phyloP scores from a whole-genome alignment of 1,140 invertebrate species.

The Zaprionus vittiger region DNA sequence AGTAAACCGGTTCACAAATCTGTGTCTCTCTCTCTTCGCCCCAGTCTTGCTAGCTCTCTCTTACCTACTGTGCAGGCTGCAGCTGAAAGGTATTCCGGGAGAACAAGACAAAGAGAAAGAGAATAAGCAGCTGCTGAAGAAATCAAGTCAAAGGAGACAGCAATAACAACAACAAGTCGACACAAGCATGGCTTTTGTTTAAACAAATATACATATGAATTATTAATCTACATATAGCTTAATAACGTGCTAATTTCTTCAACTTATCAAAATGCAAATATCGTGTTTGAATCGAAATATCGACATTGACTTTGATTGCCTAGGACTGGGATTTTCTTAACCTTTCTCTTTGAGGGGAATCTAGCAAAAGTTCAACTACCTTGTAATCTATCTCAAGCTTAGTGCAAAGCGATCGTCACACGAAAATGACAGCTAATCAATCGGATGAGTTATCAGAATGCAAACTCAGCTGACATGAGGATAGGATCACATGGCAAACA shows the following conservation, averaged over 20 bases:
- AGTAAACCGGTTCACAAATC: slow-evolving; percentile 64
- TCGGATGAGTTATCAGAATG: slow-evolving; percentile 13
- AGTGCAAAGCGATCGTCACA: neutral
- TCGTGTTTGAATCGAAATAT: neutral
- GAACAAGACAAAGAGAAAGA: slow-evolving; percentile 3
- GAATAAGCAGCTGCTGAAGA: slow-evolving; percentile 44
- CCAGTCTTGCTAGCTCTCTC: neutral
- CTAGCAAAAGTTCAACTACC: slow-evolving; percentile 21
- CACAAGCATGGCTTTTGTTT: slow-evolving; percentile 12
- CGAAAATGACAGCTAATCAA: slow-evolving; percentile 16
- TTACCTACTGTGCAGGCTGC: slow-evolving; percentile 14
- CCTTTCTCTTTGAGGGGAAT: neutral
- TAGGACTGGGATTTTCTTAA: neutral
- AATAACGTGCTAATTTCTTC: slow-evolving; percentile 35
- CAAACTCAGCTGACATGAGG: neutral
- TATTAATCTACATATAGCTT: slow-evolving; percentile 23
- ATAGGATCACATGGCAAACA: slow-evolving; percentile 6
- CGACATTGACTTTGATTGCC: slow-evolving; percentile 1
- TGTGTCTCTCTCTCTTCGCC: neutral
- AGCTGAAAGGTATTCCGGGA: slow-evolving; percentile 14
- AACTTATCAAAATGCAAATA: slow-evolving; percentile 31
- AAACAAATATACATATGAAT: slow-evolving; percentile 16
- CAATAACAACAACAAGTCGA: neutral
- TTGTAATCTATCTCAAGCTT: neutral
- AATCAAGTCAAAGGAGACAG: slow-evolving; percentile 9